Evolutionary conservation across 2,888 invertebrate species (phyloP).

Genomic region (Lepas anatifera): DNA sequence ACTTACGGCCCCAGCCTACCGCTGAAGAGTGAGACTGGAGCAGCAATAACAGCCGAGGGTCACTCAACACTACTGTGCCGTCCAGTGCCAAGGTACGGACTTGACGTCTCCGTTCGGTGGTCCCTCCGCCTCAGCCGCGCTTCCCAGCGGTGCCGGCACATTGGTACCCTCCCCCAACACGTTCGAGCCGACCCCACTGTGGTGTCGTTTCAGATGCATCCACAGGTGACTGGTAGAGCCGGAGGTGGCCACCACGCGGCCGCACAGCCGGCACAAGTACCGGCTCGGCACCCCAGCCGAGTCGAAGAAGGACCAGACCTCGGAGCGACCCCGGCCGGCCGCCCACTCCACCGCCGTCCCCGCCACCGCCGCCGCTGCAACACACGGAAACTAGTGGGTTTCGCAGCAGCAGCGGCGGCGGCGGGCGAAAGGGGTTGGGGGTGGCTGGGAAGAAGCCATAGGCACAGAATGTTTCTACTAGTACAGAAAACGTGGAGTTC

Average conservation of each 20-base stretch:
- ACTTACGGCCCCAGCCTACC: too few species aligned
- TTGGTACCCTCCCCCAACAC: slow-evolving; percentile 27
- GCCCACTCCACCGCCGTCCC: slow-evolving; percentile 35
- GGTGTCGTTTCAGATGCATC: slow-evolving; percentile 34
- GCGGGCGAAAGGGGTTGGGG: too few species aligned
- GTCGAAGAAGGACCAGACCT: slow-evolving; percentile 30
- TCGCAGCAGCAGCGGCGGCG: too few species aligned
- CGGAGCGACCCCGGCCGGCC: slow-evolving; percentile 34
- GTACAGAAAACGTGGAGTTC: too few species aligned
- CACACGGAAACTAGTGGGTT: too few species aligned
- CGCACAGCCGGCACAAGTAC: slow-evolving; percentile 33
- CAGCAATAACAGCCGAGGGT: too few species aligned
- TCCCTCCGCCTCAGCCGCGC: slow-evolving; percentile 31
- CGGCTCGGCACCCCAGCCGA: slow-evolving; percentile 32
- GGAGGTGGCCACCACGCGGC: slow-evolving; percentile 30
- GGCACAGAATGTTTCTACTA: too few species aligned
- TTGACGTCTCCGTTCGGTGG: slow-evolving; percentile 31
- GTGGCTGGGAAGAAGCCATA: too few species aligned
- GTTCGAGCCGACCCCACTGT: slow-evolving; percentile 33
- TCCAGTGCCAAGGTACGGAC: slow-evolving; percentile 27
- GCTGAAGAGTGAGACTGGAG: too few species aligned
- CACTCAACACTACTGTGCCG: too few species aligned
- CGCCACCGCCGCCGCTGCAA: too few species aligned
- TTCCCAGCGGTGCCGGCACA: slow-evolving; percentile 30
- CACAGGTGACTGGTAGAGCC: slow-evolving; percentile 32